phyloP scores from a whole-genome alignment of 64 coral and sea anemone species.

The Acropora tenuis region DNA sequence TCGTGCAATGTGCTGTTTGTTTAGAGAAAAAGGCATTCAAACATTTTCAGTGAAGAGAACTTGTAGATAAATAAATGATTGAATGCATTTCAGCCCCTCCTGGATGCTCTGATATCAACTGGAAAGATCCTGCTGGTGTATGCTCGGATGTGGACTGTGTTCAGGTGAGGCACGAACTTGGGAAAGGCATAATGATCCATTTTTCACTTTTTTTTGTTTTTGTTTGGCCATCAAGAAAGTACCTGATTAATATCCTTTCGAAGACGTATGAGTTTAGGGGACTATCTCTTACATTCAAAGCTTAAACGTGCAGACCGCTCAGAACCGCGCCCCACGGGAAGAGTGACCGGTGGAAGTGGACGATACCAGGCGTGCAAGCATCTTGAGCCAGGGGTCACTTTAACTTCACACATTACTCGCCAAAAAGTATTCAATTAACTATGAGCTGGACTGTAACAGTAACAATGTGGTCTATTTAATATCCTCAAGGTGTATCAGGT shows the following conservation, averaged over 20 bases:
- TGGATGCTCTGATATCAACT: constrained; percentile 3
- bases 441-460: too few relatives aligned
- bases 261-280: too few relatives aligned
- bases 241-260: too few relatives aligned
- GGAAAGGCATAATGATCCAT: too few relatives aligned
- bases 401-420: neutral
- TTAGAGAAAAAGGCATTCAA: too few relatives aligned
- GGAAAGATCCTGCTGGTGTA: neutral
- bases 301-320: neutral
- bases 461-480: too few relatives aligned
- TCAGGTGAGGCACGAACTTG: neutral
- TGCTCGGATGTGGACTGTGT: neutral
- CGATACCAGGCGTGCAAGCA: neutral
- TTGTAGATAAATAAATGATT: neutral
- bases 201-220: too few relatives aligned
- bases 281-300: neutral
- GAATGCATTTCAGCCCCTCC: neutral
- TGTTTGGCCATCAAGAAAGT: neutral
- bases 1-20: neutral
- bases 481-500: too few relatives aligned
- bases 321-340: too few relatives aligned
- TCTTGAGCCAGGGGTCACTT: neutral
- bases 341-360: neutral
- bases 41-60: too few relatives aligned
- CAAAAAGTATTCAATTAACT: neutral